These are phyloP conservation scores for Mactromeris polynyma DNA, from an alignment of 2,888 invertebrate species.

Conservation along the genomic window DNA sequence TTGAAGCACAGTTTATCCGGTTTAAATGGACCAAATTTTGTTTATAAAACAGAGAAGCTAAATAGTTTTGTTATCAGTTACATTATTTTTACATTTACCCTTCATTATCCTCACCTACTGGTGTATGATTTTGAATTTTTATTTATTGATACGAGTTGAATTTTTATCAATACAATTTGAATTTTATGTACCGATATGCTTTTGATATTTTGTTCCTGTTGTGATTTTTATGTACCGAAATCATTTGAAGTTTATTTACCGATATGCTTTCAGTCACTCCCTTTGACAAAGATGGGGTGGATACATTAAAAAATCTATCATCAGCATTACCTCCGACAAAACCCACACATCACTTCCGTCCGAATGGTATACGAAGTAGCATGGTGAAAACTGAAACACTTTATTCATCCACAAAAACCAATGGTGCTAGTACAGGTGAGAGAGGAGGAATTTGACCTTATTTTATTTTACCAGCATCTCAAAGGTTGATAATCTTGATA, in stretches of 20 bases:
- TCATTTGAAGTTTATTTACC: too few relatives aligned
- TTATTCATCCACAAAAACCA: conserved; percentile 48
- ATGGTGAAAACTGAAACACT: conserved; percentile 75
- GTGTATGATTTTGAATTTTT: too few relatives aligned
- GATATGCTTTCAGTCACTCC: conserved; percentile 67
- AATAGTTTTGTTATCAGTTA: background rate
- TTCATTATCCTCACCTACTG: too few relatives aligned
- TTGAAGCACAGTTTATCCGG: background rate
- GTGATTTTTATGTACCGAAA: too few relatives aligned
- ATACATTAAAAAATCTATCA: conserved; percentile 67
- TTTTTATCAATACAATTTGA: too few relatives aligned
- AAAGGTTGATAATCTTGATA: too few relatives aligned
- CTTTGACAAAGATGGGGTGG: conserved; percentile 74
- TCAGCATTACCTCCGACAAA: conserved; percentile 74
- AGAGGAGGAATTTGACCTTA: too few relatives aligned
- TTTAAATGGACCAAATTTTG: conserved; percentile 7
- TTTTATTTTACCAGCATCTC: too few relatives aligned
- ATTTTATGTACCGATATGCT: too few relatives aligned
- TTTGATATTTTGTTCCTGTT: too few relatives aligned
- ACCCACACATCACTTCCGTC: conserved; percentile 72
- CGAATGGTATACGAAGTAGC: conserved; percentile 76
- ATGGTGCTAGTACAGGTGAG: conserved; percentile 64
- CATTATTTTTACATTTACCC: background rate
- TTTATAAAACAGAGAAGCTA: background rate
- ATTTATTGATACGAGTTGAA: too few relatives aligned